Percentiles rank a stretch among this genome's conserved stretches.
Conservation (phyloP, 2,113 vertebrate species). For the Otis tarda region DNA sequence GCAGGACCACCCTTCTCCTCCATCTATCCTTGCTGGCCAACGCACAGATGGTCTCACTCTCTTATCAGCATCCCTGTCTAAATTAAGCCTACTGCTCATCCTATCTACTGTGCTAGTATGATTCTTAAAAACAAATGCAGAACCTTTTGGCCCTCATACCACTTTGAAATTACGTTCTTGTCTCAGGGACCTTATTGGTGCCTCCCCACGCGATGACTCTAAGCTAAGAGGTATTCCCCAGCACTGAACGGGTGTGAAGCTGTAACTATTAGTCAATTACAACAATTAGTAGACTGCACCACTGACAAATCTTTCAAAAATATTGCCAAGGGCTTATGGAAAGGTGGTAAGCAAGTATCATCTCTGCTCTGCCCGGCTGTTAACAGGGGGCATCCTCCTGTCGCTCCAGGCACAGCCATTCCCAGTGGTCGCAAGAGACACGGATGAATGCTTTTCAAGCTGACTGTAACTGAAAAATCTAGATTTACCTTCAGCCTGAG, state of each 20-base stretch:
- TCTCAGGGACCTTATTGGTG: not conserved
- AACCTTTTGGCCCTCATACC: not conserved
- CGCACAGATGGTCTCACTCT: not conserved
- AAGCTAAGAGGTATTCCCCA: not conserved
- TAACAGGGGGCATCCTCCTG: not conserved
- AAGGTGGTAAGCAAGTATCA: not conserved
- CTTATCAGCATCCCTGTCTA: not conserved
- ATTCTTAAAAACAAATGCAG: not conserved
- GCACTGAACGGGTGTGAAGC: not conserved
- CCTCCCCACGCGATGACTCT: not conserved
- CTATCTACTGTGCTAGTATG: not conserved
- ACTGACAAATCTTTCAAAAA: not conserved
- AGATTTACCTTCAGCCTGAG: conserved; percentile 14
- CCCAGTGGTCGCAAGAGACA: not conserved
- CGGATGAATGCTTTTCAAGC: not conserved
- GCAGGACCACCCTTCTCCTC: not conserved
- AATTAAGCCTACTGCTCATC: not conserved
- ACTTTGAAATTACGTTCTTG: not conserved
- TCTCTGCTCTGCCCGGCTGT: not conserved
- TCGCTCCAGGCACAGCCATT: not conserved
- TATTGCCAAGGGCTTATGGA: not conserved
- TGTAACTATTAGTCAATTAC: not conserved
- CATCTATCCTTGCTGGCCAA: not conserved
- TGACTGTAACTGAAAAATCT: not conserved
- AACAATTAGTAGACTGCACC: not conserved